Base-by-base conservation (phyloP, 2,888 invertebrate genomes). In the Gari tellinella region DNA sequence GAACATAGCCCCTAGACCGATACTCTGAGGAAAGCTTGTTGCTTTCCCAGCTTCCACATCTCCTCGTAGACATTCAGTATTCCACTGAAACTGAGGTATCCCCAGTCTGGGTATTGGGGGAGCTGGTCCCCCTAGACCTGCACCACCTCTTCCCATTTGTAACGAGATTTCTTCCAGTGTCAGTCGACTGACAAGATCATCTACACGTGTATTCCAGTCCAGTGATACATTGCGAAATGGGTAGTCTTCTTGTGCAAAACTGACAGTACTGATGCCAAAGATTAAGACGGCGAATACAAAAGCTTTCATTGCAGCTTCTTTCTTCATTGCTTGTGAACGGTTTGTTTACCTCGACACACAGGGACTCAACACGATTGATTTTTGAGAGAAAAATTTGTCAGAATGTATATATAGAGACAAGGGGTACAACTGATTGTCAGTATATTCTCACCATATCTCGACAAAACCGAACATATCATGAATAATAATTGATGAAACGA, bases 1-100 rank as follows among this genome's bases (percentile, higher is more conserved):
- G 75, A 89, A 90, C 12, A 87, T 70, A 7, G 90, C 89, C 2
- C 89, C 89, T 10, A 90, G 77, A 31, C 88, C 88, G n/a, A 90
- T 60, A 10, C 90, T 86, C 72, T 90, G 87, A 10, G 90, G 89
- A 64, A 90, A 90, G 1, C 88, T 80, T 10, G 90, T 90, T 10
- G 90, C 88, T 57, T 85, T 82, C 14, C 88, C 89, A 2, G 88
- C 82, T 10, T 75, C 48, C 0, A 83, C 88, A 53, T 87, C 88
- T 2, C 90, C 90, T 10, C 89, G 66, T 15, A 89, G 76, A 76
- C 90, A 90, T 67, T 90, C 90, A 0, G 89, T 85, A 51, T 86
- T 86, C 89, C 89, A 90, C 17, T 81, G 80, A 66, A 88, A 89
- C 0, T 87, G 86, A 21, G 72, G 68, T 15, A 90, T 83, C 10